These are phyloP conservation scores for Tillus elongatus DNA, from an alignment of 2,888 invertebrate genomes.

Conservation along the genomic window DNA sequence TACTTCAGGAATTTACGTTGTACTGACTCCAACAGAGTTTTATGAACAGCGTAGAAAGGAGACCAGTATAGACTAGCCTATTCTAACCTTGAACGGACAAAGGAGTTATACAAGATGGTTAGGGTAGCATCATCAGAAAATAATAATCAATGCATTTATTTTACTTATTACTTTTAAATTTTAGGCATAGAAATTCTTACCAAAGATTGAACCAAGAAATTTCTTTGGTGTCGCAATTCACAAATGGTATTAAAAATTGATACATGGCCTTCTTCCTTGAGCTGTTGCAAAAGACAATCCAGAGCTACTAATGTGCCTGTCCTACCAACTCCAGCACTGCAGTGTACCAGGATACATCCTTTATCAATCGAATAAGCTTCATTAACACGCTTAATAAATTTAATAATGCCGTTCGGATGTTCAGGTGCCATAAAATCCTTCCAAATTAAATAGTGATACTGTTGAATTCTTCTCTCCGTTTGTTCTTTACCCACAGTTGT, in stretches of 20 bases:
- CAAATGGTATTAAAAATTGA: conserved; percentile 88
- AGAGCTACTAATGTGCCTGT: conserved; percentile 91
- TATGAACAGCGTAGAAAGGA: no score
- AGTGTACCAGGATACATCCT: conserved; percentile 82
- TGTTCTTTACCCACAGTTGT: conserved; percentile 39
- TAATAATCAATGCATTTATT: no score
- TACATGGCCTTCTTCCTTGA: conserved; percentile 71
- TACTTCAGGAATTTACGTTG: no score
- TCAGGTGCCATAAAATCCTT: conserved; percentile 95
- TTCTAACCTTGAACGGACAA: no score
- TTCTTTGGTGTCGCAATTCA: conserved; percentile 80
- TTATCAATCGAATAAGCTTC: conserved; percentile 75
- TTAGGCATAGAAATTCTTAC: conserved; percentile 41
- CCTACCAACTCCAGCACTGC: conserved; percentile 89
- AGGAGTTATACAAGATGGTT: no score
- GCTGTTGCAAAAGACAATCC: conserved; percentile 80
- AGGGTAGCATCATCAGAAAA: no score
- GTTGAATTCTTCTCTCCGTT: conserved; percentile 63
- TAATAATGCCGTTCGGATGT: conserved; percentile 83
- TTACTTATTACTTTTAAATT: conserved; percentile 7
- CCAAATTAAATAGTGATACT: conserved; percentile 93
- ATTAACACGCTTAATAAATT: conserved; percentile 82
- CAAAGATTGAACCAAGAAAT: conserved; percentile 87
- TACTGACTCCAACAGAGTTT: no score
- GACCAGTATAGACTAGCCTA: no score